Evolutionary conservation across 2,113 vertebrate genomes (phyloP).

Genomic region (Toxotes jaculatrix): DNA sequence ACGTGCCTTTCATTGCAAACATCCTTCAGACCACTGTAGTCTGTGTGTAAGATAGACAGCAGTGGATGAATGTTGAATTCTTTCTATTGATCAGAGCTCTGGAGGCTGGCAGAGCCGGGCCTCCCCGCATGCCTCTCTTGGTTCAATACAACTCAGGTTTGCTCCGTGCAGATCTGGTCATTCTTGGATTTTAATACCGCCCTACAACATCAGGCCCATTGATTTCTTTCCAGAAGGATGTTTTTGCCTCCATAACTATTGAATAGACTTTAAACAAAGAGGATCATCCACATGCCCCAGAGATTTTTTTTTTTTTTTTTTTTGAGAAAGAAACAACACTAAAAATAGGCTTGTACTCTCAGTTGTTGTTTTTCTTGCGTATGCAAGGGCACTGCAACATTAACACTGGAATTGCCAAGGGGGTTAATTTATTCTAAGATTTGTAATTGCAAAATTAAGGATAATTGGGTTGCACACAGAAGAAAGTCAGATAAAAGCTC

Average conservation of each 20-base stretch:
- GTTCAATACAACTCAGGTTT: conserved; percentile 75
- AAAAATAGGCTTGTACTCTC: conserved; percentile 70
- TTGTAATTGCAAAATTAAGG: conserved; percentile 81
- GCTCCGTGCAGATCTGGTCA: conserved; percentile 66
- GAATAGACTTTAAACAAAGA: conserved; percentile 81
- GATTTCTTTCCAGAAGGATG: conserved; percentile 80
- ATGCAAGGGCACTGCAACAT: conserved; percentile 74
- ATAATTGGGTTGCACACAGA: conserved; percentile 79
- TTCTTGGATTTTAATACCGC: conserved; percentile 74
- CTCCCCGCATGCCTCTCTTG: conserved; percentile 54
- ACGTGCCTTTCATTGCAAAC: conserved; percentile 34
- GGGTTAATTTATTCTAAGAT: conserved; percentile 76
- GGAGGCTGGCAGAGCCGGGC: conserved; percentile 64
- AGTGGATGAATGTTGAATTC: conserved; percentile 70
- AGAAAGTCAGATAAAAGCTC: conserved; percentile 78
- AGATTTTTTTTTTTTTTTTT: conserved; percentile 55
- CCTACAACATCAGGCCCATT: conserved; percentile 77
- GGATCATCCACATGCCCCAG: conserved; percentile 75
- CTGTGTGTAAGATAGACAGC: conserved; percentile 60
- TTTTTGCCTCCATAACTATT: conserved; percentile 78
- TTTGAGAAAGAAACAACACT: conserved; percentile 42
- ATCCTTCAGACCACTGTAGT: conserved; percentile 50
- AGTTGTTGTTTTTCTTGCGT: conserved; percentile 66
- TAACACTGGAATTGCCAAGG: conserved; percentile 77
- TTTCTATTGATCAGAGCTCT: conserved; percentile 78